Evolutionary conservation across 1,140 invertebrate species (phyloP).

Genomic region (Drosophila kohkoa): DNA sequence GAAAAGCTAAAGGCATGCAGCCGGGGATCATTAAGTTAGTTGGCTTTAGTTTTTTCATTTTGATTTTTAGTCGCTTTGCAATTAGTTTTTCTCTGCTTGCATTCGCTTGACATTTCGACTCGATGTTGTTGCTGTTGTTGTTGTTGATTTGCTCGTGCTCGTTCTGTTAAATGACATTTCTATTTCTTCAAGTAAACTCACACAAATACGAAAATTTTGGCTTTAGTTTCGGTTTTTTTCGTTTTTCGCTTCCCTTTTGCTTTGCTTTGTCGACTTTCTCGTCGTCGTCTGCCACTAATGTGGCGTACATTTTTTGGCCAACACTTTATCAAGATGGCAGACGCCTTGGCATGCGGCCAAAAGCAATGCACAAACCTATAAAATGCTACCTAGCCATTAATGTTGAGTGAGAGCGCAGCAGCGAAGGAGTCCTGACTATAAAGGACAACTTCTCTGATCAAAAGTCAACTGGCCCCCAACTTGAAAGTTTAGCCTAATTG

Average conservation of each 20-base stretch:
- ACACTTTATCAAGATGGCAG: slow-evolving; percentile 83
- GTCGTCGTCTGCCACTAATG: slow-evolving; percentile 71
- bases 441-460: slow-evolving; percentile 19
- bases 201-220: slow-evolving; percentile 52
- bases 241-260: too few relatives aligned
- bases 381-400: slow-evolving; percentile 50
- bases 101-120: slow-evolving; percentile 74
- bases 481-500: slow-evolving; percentile 62
- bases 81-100: slow-evolving; percentile 68
- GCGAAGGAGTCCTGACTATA: background rate
- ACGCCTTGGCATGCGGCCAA: slow-evolving; percentile 74
- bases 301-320: slow-evolving; percentile 82
- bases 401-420: background rate
- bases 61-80: slow-evolving; percentile 57
- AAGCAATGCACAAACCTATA: slow-evolving; percentile 76
- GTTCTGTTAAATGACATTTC: slow-evolving; percentile 80
- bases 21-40: slow-evolving; percentile 56
- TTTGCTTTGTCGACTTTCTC: slow-evolving; percentile 20
- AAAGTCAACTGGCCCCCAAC: slow-evolving; percentile 48
- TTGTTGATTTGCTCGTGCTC: slow-evolving; percentile 58
- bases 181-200: slow-evolving; percentile 76
- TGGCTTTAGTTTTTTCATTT: slow-evolving; percentile 41
- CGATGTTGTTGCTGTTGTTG: slow-evolving; percentile 24
- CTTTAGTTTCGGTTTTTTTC: slow-evolving; percentile 8
- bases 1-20: background rate